Percentiles rank a stretch among this genome's conserved stretches.
Evolutionary conservation across 2,797 vertebrate genomes (phyloP).

Genomic region (Atherinosoma microstoma): DNA sequence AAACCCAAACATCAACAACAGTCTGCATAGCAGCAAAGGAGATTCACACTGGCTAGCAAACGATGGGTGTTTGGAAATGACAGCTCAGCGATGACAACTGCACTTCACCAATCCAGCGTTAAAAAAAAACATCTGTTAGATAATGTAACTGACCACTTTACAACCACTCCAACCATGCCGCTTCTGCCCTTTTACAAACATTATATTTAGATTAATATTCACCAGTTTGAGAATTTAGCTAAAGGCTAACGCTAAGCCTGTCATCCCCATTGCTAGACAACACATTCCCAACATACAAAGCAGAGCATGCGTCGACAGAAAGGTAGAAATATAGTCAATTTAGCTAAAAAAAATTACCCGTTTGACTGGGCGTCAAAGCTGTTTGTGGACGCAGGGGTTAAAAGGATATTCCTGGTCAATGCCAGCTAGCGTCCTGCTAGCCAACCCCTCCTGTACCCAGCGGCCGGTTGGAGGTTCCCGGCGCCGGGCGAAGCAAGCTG

Average conservation of each 20-base stretch:
- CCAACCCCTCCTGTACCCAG: conserved; percentile 34
- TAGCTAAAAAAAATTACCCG: conserved; percentile 19
- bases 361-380: conserved; percentile 13
- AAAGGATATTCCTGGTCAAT: conserved; percentile 25
- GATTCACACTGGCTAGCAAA: conserved; percentile 42
- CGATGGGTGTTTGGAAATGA: conserved; percentile 37
- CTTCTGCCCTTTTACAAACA: neutral
- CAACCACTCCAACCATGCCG: fast-evolving
- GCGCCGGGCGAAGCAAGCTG: conserved; percentile 49
- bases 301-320: neutral
- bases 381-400: conserved; percentile 18
- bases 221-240: conserved; percentile 30
- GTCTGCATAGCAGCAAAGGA: conserved; percentile 6
- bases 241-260: conserved; percentile 52
- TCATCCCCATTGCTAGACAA: conserved; percentile 21
- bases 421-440: conserved; percentile 48
- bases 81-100: conserved; percentile 42
- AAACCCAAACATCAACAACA: conserved; percentile 32
- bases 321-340: fast-evolving
- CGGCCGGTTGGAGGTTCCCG: conserved; percentile 48
- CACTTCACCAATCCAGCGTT: neutral
- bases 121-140: neutral
- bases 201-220: neutral
- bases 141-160: neutral
- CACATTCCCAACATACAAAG: neutral